These are phyloP conservation scores for cattle (Bos taurus) DNA, from an alignment of 2,113 vertebrate genomes.

Conservation along the genomic window ARS-UCD2.0 NC_037344.1:42486001-42486500, in stretches of 20 bases:
- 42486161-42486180: background rate
- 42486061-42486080: background rate
- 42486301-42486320: too few relatives aligned
- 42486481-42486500: background rate
- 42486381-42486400: background rate
- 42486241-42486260: too few relatives aligned
- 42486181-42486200: background rate
- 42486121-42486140: background rate
- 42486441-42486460: background rate
- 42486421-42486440: background rate
- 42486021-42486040: too few relatives aligned
- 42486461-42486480: background rate
- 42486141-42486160: background rate
- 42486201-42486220: background rate
- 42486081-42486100: background rate
- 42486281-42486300: rapidly evolving
- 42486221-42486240: too few relatives aligned
- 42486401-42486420: background rate
- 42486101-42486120: background rate
- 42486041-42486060: background rate
- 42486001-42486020: background rate
- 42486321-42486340: too few relatives aligned
- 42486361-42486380: background rate
- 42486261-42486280: too few relatives aligned
- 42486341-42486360: background rate